phyloP scores from a whole-genome alignment of 1,140 invertebrate species.

The Micrasema longulum region DNA sequence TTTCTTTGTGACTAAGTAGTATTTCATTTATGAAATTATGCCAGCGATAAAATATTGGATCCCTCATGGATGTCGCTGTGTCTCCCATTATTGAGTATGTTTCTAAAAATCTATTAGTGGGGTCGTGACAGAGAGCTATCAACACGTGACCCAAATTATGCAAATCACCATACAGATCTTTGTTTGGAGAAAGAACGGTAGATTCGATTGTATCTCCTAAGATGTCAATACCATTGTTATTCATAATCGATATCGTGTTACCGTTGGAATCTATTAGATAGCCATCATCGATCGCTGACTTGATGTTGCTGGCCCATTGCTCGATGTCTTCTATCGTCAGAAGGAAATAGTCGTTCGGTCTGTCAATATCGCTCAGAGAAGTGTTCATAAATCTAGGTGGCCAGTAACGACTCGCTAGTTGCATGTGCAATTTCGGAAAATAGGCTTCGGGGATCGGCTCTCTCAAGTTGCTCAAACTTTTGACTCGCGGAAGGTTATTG shows the following conservation, averaged over 20 bases:
- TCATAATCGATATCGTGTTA: conserved; percentile 61
- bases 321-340: conserved; percentile 56
- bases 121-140: conserved; percentile 64
- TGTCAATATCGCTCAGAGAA: conserved; percentile 50
- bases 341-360: conserved; percentile 48
- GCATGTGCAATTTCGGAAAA: conserved; percentile 57
- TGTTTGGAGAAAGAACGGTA: conserved; percentile 59
- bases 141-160: conserved; percentile 66
- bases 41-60: conserved; percentile 64
- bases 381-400: conserved; percentile 50
- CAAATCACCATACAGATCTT: conserved; percentile 64
- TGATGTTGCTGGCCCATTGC: conserved; percentile 58
- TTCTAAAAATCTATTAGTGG: conserved; percentile 61
- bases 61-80: conserved; percentile 61
- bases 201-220: conserved; percentile 67
- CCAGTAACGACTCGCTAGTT: conserved; percentile 55
- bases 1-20: conserved; percentile 53
- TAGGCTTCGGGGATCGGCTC: conserved; percentile 57
- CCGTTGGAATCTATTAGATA: conserved; percentile 54
- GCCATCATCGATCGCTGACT: conserved; percentile 62
- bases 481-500: conserved; percentile 54
- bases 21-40: conserved; percentile 62
- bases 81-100: conserved; percentile 60
- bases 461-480: conserved; percentile 49
- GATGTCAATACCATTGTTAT: conserved; percentile 65